Evolutionary conservation across 2,797 vertebrate species (phyloP).

Genomic region (Arctocebus calabarensis): DNA sequence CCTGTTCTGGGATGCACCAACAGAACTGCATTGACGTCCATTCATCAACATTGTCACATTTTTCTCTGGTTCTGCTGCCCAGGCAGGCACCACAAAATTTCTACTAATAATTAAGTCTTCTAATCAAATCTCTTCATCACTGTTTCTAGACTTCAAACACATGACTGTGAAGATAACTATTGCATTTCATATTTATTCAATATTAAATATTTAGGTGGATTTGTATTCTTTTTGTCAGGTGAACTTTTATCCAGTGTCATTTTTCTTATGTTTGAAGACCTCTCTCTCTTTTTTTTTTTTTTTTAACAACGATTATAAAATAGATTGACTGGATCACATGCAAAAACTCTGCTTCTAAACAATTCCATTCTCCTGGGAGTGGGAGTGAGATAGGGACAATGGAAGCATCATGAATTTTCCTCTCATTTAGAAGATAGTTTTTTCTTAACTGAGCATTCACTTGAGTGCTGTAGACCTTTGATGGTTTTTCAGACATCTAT

Average conservation of each 20-base stretch:
- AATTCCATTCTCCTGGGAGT: neutral
- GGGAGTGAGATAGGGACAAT: neutral
- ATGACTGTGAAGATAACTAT: neutral
- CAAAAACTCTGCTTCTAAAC: neutral
- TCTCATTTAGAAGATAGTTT: neutral
- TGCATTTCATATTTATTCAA: neutral
- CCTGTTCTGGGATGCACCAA: neutral
- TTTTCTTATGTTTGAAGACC: neutral
- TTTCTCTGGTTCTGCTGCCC: neutral
- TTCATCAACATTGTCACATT: neutral
- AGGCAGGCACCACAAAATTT: neutral
- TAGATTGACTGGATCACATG: neutral
- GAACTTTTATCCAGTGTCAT: neutral
- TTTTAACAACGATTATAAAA: neutral
- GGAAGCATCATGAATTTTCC: neutral
- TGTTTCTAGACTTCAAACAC: neutral
- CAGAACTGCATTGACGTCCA: neutral
- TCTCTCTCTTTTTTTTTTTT: too few relatives aligned
- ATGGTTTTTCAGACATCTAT: neutral
- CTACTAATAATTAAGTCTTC: neutral
- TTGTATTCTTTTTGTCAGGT: too few relatives aligned
- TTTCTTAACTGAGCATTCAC: neutral
- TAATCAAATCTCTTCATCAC: neutral
- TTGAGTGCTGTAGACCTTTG: neutral
- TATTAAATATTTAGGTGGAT: neutral